Evolutionary conservation across 2,113 vertebrate genomes (phyloP).

Genomic region (Rousettus leschenaultii): DNA sequence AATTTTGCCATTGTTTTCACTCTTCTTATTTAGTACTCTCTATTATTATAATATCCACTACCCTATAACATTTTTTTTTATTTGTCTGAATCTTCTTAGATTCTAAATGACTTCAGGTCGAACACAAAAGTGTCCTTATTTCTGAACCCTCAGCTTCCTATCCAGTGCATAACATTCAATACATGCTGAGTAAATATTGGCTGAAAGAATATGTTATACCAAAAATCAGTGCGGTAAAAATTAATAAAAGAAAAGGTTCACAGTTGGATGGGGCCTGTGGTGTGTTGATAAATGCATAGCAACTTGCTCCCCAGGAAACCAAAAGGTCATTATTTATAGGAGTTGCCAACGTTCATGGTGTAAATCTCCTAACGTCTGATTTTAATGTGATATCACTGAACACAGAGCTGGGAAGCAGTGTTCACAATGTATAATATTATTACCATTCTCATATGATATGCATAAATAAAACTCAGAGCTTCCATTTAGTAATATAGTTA

Average conservation of each 20-base stretch:
- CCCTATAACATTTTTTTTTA: not conserved
- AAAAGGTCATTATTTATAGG: not conserved
- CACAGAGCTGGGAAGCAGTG: not conserved
- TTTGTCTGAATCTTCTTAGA: not conserved
- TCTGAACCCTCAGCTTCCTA: not conserved
- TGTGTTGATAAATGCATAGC: not conserved
- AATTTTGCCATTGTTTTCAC: not conserved
- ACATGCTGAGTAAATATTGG: not conserved
- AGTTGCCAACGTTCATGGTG: not conserved
- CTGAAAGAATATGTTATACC: not conserved
- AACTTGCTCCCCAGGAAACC: not conserved
- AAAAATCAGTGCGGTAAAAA: conserved; percentile 25
- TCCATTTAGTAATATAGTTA: not conserved
- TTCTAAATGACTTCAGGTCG: not conserved
- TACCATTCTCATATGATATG: not conserved
- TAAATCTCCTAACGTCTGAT: not conserved
- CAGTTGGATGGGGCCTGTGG: not conserved
- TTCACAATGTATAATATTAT: not conserved
- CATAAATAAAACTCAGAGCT: not conserved
- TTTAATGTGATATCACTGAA: not conserved
- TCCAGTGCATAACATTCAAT: not conserved
- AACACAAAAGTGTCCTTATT: not conserved
- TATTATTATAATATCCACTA: not conserved
- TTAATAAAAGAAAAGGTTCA: not conserved
- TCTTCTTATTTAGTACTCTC: not conserved